Evolutionary conservation across 2,113 vertebrate species (phyloP), one percentile per base, ranked within the genome.

Genomic region (Columbina picui): DNA sequence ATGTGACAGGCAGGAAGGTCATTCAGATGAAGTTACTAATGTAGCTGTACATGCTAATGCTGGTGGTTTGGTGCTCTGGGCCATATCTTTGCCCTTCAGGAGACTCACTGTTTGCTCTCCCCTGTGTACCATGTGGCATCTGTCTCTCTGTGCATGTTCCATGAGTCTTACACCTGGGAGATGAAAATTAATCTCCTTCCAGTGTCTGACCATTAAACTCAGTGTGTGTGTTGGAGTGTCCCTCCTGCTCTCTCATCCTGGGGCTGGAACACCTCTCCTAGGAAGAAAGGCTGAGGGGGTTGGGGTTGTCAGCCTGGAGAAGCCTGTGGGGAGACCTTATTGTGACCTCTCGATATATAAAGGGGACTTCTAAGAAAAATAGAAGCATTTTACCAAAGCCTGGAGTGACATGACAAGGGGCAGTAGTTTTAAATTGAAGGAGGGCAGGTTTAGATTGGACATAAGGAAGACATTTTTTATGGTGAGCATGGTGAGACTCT

Each of bases 161-260:
- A 0, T 8, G 30, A 53, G 27, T 67, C 80, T 75, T 21, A 36
- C 9, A 12, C 25, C 15, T 1, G 0, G 60, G 45, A 52, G 30
- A 13, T 67, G 41, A 47, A 70, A 67, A 41, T 75, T 0, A n/a
- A 53, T 45, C 52, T 71, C 25, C 4, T 64, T 67, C 16, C 14
- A 16, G 8, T 41, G 50, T 41, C 61, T 43, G 10, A 27, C 10
- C 12, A 10, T 50, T 64, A 64, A 71, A 61, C 22, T 6, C 1
- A 0, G 27, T 39, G 10, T 38, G 29, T 9, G 13, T 65, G 32
- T 53, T 86, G 52, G 20, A 7, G 12, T 77, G 45, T 84, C 22
- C 73, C 34, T 41, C 84, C 32, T 34, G 20, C 32, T 60, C 26
- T 60, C 50, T 84, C n/a, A 20, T 78, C 45, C 45, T 80, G 12